Evolutionary conservation across 2,797 vertebrate genomes (phyloP).

Genomic region (Trachops cirrhosus): DNA sequence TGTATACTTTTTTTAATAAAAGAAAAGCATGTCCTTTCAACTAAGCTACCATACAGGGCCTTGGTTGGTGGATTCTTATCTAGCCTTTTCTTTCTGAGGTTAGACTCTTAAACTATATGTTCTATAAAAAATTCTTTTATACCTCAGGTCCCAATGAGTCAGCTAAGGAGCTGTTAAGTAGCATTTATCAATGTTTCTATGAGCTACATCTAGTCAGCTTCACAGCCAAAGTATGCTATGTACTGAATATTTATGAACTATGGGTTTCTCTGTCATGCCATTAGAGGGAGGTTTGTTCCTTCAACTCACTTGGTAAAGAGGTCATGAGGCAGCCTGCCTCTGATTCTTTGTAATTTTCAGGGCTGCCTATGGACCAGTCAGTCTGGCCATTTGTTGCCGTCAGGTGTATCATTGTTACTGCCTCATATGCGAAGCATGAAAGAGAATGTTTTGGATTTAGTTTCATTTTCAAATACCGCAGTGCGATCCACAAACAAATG

Average conservation of each 20-base stretch:
- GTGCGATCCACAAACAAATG: not conserved
- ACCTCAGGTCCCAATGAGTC: not conserved
- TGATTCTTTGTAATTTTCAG: not conserved
- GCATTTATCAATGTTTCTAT: constrained; percentile 14
- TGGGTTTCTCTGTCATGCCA: not conserved
- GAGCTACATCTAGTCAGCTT: not conserved
- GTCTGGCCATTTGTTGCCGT: not conserved
- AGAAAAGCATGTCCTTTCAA: not conserved
- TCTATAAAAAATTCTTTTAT: constrained; percentile 14
- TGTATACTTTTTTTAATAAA: too few relatives aligned
- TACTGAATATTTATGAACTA: constrained; percentile 45
- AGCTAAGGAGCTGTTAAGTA: not conserved
- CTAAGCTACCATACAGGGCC: not conserved
- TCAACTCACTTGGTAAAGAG: constrained; percentile 5
- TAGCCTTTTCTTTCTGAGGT: not conserved
- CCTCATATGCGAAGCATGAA: not conserved
- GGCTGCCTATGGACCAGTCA: not conserved
- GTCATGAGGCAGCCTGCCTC: not conserved
- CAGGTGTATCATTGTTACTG: not conserved
- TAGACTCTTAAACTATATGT: not conserved
- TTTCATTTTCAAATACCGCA: constrained; percentile 14
- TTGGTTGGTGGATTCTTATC: not conserved
- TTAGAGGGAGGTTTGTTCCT: not conserved
- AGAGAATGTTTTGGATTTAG: not conserved
- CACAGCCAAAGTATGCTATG: not conserved